phyloP scores from a whole-genome alignment of 2,113 vertebrate genomes.

The Sigmodon hispidus region DNA sequence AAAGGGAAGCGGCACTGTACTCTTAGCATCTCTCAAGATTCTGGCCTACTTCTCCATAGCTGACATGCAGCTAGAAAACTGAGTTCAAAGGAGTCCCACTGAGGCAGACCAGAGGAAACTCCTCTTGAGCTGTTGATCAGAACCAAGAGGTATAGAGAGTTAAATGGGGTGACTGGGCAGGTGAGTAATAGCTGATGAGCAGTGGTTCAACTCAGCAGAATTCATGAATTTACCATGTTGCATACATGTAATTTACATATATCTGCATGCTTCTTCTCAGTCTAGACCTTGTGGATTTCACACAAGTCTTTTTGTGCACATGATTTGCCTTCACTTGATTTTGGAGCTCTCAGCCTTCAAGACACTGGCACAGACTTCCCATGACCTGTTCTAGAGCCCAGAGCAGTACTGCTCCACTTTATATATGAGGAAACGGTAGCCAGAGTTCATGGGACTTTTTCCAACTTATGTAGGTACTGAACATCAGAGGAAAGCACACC shows the following conservation, averaged over 20 bases:
- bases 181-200: rapidly evolving
- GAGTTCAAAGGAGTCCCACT: neutral
- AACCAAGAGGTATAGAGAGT: neutral
- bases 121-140: neutral
- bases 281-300: neutral
- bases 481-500: neutral
- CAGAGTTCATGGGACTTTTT: no score
- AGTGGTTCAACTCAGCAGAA: neutral
- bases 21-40: neutral
- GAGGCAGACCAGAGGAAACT: neutral
- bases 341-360: neutral
- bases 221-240: neutral
- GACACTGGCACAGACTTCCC: neutral
- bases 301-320: neutral
- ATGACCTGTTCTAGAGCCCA: neutral
- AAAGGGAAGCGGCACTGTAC: neutral
- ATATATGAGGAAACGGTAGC: neutral
- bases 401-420: neutral
- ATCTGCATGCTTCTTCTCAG: neutral
- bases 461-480: no score
- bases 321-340: neutral
- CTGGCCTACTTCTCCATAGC: neutral
- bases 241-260: neutral
- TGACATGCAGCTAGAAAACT: neutral
- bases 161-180: no score